Base-by-base conservation (phyloP, 2,113 vertebrate genomes). In the Terrapene triunguis region DNA sequence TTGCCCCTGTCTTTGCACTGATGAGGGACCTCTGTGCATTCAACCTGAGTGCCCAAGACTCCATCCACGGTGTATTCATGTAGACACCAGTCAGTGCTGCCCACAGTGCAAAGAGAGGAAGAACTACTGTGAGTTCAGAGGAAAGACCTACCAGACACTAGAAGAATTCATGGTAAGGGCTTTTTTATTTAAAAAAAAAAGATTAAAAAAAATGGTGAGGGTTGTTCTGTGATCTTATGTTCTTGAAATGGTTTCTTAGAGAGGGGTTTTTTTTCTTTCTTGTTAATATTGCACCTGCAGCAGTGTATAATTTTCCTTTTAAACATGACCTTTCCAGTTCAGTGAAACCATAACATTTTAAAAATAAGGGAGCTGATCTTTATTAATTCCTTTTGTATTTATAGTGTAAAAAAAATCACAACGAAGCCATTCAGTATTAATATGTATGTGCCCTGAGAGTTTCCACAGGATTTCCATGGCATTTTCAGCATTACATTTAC, bases 51-150 rank as follows among this genome's bases (percentile, higher is more conserved):
- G 99, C 95, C 99, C 99, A 54, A 98, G 98, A 94, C 98, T 99
- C 85, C 99, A 99, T 96, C 99, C 99, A 32, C 99, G 99, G 48
- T 99, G 99, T 96, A 98, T 99, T 93, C 99, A 99, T 94, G 99
- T 99, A 93, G 99, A 99, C 98, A 99, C 99, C 62, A 99, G 99
- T 89, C 99, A 99, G 90, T 99, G 99, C 98, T 99, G 99, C 97
- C 99, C 99, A 1, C 99, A 98, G 97, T 99, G 99, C 98, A 99
- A 99, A 94, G 99, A 99, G 98, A 99, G 98, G 96, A 99, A 99
- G 96, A 99, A 99, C 98, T 99, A 99, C 98, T 99, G 99, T 85
- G 99, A 99, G 95, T 99, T 99, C 92, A 98, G 99, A 81, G 99
- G 99, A 86, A 99, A 99, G 92, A 98, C 98, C 97, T 99, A 99